Evolutionary conservation across 2,888 invertebrate genomes (phyloP), one percentile per base, ranked within the genome.

Genomic region (Drosophila macrospina): DNA sequence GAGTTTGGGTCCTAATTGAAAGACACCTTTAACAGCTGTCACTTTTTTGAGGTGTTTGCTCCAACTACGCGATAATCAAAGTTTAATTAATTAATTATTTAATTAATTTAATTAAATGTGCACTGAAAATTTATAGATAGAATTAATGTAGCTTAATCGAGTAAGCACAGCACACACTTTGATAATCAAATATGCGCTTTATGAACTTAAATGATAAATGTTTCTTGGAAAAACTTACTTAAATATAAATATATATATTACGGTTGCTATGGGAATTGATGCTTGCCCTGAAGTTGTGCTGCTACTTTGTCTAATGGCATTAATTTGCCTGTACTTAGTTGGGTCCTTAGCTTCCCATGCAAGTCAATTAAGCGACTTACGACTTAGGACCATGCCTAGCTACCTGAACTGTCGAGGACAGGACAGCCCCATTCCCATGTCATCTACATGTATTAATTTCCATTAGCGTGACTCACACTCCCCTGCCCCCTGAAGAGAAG

Each of bases 341-440:
- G 16, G 57, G 50, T 47, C 41, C 55, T 54, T 30, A 70, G 59
- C 54, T 63, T 68, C 6, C 60, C 69, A 54, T 55, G 56, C 15
- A 64, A 80, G 78, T 68, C 74, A 86, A 81, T 83, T 78, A 78
- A 73, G 55, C 64, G 63, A 68, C 70, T 85, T 68, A 64, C 45
- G 67, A 65, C 70, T 85, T 68, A 64, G 44, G 67, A 65, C 63
- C 42, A 63, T 56, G 63, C 69, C 69, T 65, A 71, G 76, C 65
- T 71, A 71, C 65, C 80, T 69, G 54, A 73, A 73, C 50, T 65
- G 66, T 45, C 44, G 59, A 47, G 47, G 26, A 47, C 28, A 30
- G 11, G 5, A 61, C 39, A 20, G 39, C 26, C 20, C 3, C 24
- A 32, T 20, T 16, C 47, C 5, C 13, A 32, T 11, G 10, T 20